phyloP scores from a whole-genome alignment of 2,888 invertebrate genomes.

The Anthrax anthrax region DNA sequence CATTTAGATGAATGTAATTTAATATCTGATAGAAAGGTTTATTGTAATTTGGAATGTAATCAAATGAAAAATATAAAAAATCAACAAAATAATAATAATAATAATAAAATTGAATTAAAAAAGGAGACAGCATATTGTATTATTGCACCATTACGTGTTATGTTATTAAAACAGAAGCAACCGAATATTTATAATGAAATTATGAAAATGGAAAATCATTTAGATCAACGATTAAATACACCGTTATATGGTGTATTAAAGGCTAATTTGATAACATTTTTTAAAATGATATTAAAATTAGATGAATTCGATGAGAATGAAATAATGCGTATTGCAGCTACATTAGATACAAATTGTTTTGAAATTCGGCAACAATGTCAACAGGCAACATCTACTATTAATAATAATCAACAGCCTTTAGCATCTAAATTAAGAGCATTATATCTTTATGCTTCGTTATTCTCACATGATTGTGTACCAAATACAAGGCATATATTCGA shows the following conservation, averaged over 20 bases:
- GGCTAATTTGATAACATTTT: conserved; percentile 46
- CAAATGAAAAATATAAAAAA: too few species aligned
- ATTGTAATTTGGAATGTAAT: conserved; percentile 42
- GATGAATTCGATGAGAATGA: conserved; percentile 40
- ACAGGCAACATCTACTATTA: too few species aligned
- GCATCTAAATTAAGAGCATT: conserved; percentile 43
- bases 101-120: conserved; percentile 23
- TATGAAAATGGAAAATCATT: conserved; percentile 35
- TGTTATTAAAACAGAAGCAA: conserved; percentile 43
- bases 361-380: conserved; percentile 50
- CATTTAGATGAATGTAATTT: conserved; percentile 48
- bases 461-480: conserved; percentile 57
- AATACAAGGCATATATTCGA: conserved; percentile 57
- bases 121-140: conserved; percentile 51
- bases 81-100: conserved; percentile 11
- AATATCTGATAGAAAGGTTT: conserved; percentile 43
- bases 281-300: conserved; percentile 41
- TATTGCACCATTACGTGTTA: conserved; percentile 48
- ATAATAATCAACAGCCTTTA: too few species aligned
- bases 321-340: conserved; percentile 47
- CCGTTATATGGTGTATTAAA: conserved; percentile 44
- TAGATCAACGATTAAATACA: conserved; percentile 44
- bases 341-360: conserved; percentile 56
- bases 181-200: conserved; percentile 30
- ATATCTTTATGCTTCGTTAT: conserved; percentile 50